Conservation (phyloP, 2,113 vertebrate genomes). For the Colaptes auratus region DNA sequence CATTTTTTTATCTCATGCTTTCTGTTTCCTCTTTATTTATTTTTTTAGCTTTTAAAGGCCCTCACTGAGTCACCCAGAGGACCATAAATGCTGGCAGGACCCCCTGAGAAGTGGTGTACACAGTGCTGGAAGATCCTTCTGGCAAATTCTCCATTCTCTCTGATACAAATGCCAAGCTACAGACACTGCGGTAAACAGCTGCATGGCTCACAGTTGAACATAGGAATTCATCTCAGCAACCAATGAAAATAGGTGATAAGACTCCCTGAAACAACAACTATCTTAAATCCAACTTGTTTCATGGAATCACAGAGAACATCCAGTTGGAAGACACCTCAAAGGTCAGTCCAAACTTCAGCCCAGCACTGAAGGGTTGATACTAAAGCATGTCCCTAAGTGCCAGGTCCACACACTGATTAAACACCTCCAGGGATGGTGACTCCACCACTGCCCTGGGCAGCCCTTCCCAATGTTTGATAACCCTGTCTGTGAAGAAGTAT, state of each 20-base stretch:
- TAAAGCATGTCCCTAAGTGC: no score
- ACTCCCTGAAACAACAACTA: background rate
- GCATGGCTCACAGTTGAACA: background rate
- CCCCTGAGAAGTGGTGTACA: fast-evolving
- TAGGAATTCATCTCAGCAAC: background rate
- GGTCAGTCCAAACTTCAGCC: no score
- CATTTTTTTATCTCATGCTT: background rate
- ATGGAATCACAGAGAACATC: no score
- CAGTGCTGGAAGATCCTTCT: background rate
- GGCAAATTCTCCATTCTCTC: background rate
- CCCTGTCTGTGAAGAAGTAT: no score
- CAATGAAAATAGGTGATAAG: background rate
- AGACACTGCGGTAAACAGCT: background rate
- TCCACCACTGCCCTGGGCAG: no score
- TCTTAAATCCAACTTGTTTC: background rate
- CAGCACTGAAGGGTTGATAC: no score
- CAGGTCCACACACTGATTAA: no score
- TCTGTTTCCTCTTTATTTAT: background rate
- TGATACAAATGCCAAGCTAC: fast-evolving
- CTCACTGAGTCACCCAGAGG: background rate
- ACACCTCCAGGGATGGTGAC: no score
- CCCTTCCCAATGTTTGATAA: no score
- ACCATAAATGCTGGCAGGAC: background rate
- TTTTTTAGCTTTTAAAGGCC: background rate
- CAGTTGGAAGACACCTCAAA: no score